Conservation (phyloP, 2,113 vertebrate species). For the Psilopsiagon aymara region DNA sequence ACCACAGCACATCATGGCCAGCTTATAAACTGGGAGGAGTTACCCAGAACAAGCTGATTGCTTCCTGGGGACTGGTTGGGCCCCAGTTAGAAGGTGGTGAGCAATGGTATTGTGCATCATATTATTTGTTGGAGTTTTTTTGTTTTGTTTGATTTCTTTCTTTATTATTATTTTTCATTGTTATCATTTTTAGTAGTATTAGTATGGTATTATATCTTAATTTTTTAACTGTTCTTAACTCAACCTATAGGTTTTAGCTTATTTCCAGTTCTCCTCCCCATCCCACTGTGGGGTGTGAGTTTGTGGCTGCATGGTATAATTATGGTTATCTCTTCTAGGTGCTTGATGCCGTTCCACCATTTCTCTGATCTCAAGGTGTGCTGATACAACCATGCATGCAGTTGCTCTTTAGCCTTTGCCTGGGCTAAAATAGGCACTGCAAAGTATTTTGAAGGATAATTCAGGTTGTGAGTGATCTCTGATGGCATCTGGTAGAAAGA, state of each 20-base stretch:
- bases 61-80: neutral
- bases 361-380: neutral
- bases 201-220: neutral
- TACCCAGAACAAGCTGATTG: neutral
- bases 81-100: neutral
- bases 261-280: neutral
- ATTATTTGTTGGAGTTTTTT: neutral
- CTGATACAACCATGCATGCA: rapidly evolving
- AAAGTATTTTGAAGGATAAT: neutral
- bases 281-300: neutral
- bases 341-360: neutral
- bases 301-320: neutral
- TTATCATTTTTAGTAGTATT: neutral
- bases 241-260: neutral
- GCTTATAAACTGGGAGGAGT: neutral
- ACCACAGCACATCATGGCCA: neutral
- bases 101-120: neutral
- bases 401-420: neutral
- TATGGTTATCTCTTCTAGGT: neutral
- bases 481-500: neutral
- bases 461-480: neutral
- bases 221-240: neutral
- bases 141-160: neutral
- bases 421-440: neutral
- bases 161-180: neutral